Evolutionary conservation across 2,888 invertebrate species (phyloP).

Genomic region (Amiota minor): DNA sequence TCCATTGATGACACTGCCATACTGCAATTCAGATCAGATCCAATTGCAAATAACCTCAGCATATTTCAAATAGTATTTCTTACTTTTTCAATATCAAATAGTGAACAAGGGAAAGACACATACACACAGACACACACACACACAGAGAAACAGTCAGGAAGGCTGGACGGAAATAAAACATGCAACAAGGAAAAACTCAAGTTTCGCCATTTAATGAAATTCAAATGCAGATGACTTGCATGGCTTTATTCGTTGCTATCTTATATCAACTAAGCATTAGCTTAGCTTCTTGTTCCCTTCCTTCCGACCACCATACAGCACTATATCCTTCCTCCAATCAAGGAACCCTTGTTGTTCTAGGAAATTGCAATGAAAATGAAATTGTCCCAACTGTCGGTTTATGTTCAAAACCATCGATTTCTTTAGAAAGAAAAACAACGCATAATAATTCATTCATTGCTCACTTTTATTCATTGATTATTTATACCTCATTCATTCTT

Average conservation of each 20-base stretch:
- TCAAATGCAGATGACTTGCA: conserved; percentile 23
- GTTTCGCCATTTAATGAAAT: conserved; percentile 25
- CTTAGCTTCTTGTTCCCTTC: neutral
- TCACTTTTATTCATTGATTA: neutral
- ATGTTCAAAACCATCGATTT: neutral
- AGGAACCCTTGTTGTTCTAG: neutral
- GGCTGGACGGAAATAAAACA: no score
- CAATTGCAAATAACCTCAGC: conserved; percentile 23
- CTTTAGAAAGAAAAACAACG: neutral
- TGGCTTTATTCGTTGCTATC: neutral
- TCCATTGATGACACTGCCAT: neutral
- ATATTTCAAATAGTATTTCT: conserved; percentile 18
- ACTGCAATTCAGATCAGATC: neutral
- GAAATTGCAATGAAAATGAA: conserved; percentile 28
- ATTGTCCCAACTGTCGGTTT: conserved; percentile 23
- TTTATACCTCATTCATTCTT: neutral
- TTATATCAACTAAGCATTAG: neutral
- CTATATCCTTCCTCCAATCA: no score
- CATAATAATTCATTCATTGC: neutral
- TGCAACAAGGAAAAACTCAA: neutral
- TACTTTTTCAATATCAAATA: no score
- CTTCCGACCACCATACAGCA: no score
- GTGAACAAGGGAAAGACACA: no score
- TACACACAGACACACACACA: no score
- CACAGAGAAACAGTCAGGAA: no score